Evolutionary conservation across 2,888 invertebrate species (phyloP).

Genomic region (Monochamus alternatus): DNA sequence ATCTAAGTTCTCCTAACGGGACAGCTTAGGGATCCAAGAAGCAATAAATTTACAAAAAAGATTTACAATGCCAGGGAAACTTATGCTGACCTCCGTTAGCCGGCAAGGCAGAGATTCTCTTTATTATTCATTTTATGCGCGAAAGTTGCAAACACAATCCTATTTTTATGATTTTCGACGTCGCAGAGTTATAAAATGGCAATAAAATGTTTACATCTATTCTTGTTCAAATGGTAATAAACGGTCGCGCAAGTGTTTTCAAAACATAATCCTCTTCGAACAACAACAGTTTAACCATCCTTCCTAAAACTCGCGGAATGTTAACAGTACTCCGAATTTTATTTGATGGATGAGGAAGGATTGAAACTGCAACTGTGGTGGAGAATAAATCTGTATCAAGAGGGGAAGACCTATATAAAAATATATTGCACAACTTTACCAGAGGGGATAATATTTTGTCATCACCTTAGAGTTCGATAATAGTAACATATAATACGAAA

Average conservation of each 20-base stretch:
- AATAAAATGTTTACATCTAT: slow-evolving; percentile 26
- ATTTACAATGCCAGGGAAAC: slow-evolving; percentile 7
- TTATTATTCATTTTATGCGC: slow-evolving; percentile 33
- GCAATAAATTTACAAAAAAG: slow-evolving; percentile 16
- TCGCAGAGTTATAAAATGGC: slow-evolving; percentile 17
- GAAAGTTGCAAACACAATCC: slow-evolving; percentile 31
- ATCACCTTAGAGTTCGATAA: no score
- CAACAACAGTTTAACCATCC: slow-evolving; percentile 13
- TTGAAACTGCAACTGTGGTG: neutral
- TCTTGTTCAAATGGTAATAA: slow-evolving; percentile 19
- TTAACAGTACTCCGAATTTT: slow-evolving; percentile 13
- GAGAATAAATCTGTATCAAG: no score
- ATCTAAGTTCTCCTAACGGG: neutral
- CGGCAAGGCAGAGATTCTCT: slow-evolving; percentile 4
- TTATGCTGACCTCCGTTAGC: slow-evolving; percentile 4
- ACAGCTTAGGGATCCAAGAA: neutral
- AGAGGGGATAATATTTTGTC: no score
- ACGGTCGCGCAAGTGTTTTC: slow-evolving; percentile 9
- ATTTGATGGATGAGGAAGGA: neutral
- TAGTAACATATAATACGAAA: no score
- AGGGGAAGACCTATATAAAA: no score
- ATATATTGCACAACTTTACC: no score
- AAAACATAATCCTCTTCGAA: slow-evolving; percentile 18
- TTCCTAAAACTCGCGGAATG: neutral
- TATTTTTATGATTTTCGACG: slow-evolving; percentile 32